A percentile compares a stretch with the other conserved stretches of the same genome.
phyloP scores from a whole-genome alignment of 2,888 invertebrate species.

The Cyrtodaria siliqua region DNA sequence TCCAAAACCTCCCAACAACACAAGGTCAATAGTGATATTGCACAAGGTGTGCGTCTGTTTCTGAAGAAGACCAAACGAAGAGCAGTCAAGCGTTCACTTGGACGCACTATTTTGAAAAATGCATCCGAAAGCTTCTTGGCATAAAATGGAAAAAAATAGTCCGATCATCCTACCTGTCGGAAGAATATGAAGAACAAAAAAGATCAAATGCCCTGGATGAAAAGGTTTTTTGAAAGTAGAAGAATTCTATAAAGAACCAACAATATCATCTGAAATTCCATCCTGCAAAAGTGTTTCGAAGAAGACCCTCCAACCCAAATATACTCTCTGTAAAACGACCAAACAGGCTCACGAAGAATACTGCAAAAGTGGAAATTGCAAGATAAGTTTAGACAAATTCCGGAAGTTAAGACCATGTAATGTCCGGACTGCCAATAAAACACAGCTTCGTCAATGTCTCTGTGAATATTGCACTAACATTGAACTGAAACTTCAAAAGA shows the following conservation, averaged over 20 bases:
- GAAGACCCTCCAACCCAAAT: too few species aligned
- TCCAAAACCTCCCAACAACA: background rate
- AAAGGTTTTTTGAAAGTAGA: background rate
- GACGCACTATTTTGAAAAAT: background rate
- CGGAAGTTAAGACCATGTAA: constrained; percentile 18
- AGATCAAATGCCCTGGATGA: constrained; percentile 16
- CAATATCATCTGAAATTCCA: too few species aligned
- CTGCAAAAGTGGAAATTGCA: constrained; percentile 12
- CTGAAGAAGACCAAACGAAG: constrained; percentile 3
- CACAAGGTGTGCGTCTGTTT: constrained; percentile 3
- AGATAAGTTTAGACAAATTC: constrained; percentile 10
- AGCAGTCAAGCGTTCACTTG: background rate
- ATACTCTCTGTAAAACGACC: too few species aligned
- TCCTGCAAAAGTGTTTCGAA: too few species aligned
- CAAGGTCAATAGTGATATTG: background rate
- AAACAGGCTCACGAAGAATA: constrained; percentile 7
- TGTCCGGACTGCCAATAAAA: constrained; percentile 29
- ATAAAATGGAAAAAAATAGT: constrained; percentile 6
- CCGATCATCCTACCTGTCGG: background rate
- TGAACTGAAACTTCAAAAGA: constrained; percentile 12
- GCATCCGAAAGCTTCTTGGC: constrained; percentile 1
- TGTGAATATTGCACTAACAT: constrained; percentile 31
- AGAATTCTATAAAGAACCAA: constrained; percentile 9
- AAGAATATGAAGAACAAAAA: constrained; percentile 6
- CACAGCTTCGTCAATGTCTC: constrained; percentile 25